Evolutionary conservation across 2,113 vertebrate genomes (phyloP), one percentile per base, ranked within the genome.

Genomic region (Hippopotamus amphibius): DNA sequence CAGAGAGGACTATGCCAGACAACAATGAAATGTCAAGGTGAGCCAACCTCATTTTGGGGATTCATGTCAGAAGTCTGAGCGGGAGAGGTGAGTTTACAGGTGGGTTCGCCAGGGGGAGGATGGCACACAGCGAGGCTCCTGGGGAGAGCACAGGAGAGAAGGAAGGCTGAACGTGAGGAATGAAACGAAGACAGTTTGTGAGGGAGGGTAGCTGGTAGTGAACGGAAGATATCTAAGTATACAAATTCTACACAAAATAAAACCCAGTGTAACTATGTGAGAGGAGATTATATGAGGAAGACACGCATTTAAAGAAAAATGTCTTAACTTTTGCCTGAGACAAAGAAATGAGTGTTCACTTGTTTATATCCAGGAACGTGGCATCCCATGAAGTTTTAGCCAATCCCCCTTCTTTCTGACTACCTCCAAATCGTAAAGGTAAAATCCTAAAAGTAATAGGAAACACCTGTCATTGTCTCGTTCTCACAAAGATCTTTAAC

Each of bases 21-120:
- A 90, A 97, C 94, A 98, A 88, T 97, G 95, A 97, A 94, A 97
- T 74, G 85, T 97, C 95, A 98, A 98, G 97, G 96, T 97, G 96
- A 98, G 96, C 98, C 98, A 98, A 98, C 66, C 87, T 98, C 74
- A 72, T 95, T 94, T 96, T 65, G 63, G 92, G 79, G 93, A 74
- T 94, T 84, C 55, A 13, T 24, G 59, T 72, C 55, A 81, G 72
- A 93, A 95, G 77, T 55, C 28, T 95, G 93, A 96, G 66, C 87
- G 72, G 55, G 41, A 79, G 88, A 92, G 61, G 55, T 48, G 21
- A 46, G 61, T 84, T 97, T 94, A 53, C 97, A 97, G 93, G 97
- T 93, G 83, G 96, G 87, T 59, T 97, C 97, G 96, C 97, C 87
- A 43, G 48, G 63, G 93, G 93, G 48, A 95, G 93, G 71, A 97